These are phyloP conservation scores for Paracanthobrama guichenoti DNA, from an alignment of 2,113 vertebrate species.

Conservation along the genomic window DNA sequence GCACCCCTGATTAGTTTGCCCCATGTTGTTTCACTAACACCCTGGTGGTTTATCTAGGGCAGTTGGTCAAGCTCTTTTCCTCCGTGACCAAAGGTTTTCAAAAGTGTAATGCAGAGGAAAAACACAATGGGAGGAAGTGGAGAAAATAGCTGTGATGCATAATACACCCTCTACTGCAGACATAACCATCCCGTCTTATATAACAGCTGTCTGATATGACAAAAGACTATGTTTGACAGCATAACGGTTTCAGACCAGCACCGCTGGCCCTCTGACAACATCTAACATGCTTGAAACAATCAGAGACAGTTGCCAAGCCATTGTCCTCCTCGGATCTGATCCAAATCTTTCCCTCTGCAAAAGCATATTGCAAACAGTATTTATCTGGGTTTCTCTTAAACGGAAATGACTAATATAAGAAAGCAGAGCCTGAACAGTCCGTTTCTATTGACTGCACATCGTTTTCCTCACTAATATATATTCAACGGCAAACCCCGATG, in stretches of 20 bases:
- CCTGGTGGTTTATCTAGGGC: neutral
- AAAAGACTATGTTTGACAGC: neutral
- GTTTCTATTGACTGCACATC: neutral
- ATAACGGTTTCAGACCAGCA: neutral
- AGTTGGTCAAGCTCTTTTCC: conserved; percentile 34
- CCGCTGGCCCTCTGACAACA: conserved; percentile 5
- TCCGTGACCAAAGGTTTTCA: neutral
- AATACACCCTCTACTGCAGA: neutral
- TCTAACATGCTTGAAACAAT: neutral
- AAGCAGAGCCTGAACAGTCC: neutral
- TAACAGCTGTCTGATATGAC: conserved; percentile 27
- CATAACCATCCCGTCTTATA: neutral
- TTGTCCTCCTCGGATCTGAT: conserved; percentile 10
- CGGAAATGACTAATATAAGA: neutral
- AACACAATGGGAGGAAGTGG: conserved; percentile 14
- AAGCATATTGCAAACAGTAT: neutral
- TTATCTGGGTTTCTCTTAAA: neutral
- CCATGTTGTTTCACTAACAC: neutral
- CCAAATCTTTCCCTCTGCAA: neutral
- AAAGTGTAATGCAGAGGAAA: neutral
- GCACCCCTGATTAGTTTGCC: too few species aligned
- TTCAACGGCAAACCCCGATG: neutral
- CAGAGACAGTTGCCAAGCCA: conserved; percentile 3
- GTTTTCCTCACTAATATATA: neutral
- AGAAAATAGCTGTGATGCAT: conserved; percentile 21